A percentile compares a stretch with the other conserved stretches of the same genome.
Evolutionary conservation across 2,113 vertebrate species (phyloP).

Genomic region (Pangasianodon hypophthalmus): DNA sequence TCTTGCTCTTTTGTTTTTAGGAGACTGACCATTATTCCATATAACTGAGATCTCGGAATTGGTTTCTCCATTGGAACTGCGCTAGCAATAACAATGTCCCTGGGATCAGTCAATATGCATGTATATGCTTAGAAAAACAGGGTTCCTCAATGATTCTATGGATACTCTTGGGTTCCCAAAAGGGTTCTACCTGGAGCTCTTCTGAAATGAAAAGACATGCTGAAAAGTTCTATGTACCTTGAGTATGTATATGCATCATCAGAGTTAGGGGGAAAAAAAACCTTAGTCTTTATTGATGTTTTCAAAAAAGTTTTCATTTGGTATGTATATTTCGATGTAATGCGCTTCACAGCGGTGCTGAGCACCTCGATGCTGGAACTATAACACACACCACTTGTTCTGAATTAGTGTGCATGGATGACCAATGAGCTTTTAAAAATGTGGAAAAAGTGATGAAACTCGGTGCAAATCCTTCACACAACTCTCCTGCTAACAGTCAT

Average conservation of each 20-base stretch:
- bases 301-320: neutral
- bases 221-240: neutral
- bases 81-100: neutral
- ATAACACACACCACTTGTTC: neutral
- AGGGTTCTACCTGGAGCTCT: neutral
- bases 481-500: neutral
- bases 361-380: neutral
- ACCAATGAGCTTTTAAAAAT: neutral
- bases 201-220: neutral
- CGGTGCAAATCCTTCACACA: neutral
- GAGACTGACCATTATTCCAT: neutral
- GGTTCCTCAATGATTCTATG: neutral
- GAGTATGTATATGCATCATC: neutral
- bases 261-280: neutral
- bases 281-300: neutral
- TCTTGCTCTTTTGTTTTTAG: neutral
- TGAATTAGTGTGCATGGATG: neutral
- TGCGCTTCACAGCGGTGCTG: neutral
- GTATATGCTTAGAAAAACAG: neutral
- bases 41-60: neutral
- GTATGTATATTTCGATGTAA: neutral
- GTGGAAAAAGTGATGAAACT: constrained; percentile 6
- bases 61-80: neutral
- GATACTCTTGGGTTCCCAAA: neutral
- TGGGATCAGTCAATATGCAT: neutral